Evolutionary conservation across 2,888 invertebrate species (phyloP), one percentile per base, ranked within the genome.

Genomic region (Torymus tubicola): DNA sequence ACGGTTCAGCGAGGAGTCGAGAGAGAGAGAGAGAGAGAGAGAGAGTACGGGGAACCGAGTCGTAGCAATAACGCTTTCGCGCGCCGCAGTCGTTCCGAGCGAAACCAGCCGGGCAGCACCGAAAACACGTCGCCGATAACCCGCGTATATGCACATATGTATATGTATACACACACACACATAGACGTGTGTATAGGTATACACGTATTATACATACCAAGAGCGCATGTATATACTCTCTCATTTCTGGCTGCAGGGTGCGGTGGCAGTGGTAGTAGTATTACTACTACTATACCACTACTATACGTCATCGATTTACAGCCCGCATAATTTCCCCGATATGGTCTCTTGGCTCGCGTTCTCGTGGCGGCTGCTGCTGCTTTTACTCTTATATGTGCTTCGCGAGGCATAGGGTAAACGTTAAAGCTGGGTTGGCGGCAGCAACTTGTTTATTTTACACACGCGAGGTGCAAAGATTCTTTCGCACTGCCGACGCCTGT

Each of bases 301-400:
- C 63, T 18, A 24, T 63, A 71, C 81, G 68, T 71, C 81, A 81
- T 81, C 78, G 81, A 81, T 79, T 81, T 79, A 71, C 68, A 78
- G 65, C 78, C 70, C 67, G 75, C 81, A 81, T 81, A 81, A 81
- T 81, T 81, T 75, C 58, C 2, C 61, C 78, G 78, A 78, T 81
- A 81, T 81, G 81, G 76, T 63, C 76, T 80, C 80, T 80, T 72
- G 80, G 80, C 76, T 61, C 57, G 64, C 58, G 64, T 18, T 58
- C 31, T n/a, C 42, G 14, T 60, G 65, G 16, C 42, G 55, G 12
- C 3, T 13, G 50, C 65, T 31, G 50, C 14, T 14, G 18, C 55
- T 24, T 60, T 18, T 10, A 18, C 18, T 18, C 63, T 53, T 52
- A 16, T 64, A 50, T 60, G 11, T 68, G 24, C 67, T 14, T 42